A percentile compares a stretch with the other conserved stretches of the same genome.
Evolutionary conservation across 2,888 invertebrate genomes (phyloP).

Genomic region (Drosophila mulleri): DNA sequence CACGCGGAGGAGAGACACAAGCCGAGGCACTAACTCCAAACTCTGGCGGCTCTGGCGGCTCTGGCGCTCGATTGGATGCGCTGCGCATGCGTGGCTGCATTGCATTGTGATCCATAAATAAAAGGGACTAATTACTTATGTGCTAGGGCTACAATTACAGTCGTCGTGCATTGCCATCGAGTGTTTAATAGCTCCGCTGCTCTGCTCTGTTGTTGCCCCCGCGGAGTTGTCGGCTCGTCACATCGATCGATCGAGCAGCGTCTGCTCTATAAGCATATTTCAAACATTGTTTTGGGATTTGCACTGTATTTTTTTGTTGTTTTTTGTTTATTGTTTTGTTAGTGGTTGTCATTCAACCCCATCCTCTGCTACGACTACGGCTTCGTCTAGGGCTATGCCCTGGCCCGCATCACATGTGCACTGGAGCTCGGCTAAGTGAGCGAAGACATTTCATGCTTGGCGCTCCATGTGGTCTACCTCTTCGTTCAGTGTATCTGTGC

Average conservation of each 20-base stretch:
- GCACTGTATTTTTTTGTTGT: slow-evolving; percentile 35
- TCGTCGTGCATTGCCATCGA: slow-evolving; percentile 46
- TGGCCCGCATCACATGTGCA: slow-evolving; percentile 20
- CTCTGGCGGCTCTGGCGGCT: slow-evolving; percentile 3
- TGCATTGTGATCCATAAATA: slow-evolving; percentile 62
- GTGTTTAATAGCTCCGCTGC: slow-evolving; percentile 54
- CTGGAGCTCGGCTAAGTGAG: slow-evolving; percentile 25
- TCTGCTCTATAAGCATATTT: slow-evolving; percentile 7
- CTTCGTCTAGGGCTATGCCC: background rate
- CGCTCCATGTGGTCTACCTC: slow-evolving; percentile 59
- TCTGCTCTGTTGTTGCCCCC: slow-evolving; percentile 60
- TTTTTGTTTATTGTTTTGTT: slow-evolving; percentile 57
- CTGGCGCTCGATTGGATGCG: background rate
- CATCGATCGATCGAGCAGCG: slow-evolving; percentile 32
- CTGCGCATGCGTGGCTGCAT: slow-evolving; percentile 65
- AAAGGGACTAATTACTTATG: slow-evolving; percentile 74
- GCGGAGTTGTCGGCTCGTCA: slow-evolving; percentile 49
- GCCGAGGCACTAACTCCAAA: slow-evolving; percentile 18
- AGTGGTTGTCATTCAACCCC: slow-evolving; percentile 37
- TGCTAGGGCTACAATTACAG: slow-evolving; percentile 72
- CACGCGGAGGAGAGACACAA: slow-evolving; percentile 21
- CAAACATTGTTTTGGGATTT: slow-evolving; percentile 46
- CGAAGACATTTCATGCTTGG: slow-evolving; percentile 30
- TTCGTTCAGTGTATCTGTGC: slow-evolving; percentile 32
- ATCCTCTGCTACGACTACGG: background rate